Percentiles rank a stretch among this genome's conserved stretches.
These are phyloP conservation scores for rabbit (Oryctolagus cuniculus) DNA, from an alignment of 2,113 vertebrate genomes.

Conservation along the genomic window DNA sequence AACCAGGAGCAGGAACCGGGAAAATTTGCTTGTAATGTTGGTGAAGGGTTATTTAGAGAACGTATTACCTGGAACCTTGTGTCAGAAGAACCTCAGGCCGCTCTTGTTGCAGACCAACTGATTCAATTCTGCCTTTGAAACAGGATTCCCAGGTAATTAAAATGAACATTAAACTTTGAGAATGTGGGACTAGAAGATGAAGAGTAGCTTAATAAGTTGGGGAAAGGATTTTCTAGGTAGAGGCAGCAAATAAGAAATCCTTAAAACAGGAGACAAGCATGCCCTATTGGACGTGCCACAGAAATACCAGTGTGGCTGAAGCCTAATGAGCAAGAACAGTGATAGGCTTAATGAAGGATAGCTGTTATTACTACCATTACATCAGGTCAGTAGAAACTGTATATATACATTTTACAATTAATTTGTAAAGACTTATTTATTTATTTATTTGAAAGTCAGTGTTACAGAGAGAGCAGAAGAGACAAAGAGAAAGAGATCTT, in stretches of 20 bases:
- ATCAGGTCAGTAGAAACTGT: background rate
- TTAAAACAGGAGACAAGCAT: background rate
- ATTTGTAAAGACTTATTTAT: no score
- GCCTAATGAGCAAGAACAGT: background rate
- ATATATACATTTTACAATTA: background rate
- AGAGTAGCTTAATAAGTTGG: background rate
- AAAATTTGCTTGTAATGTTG: background rate
- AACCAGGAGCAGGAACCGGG: background rate
- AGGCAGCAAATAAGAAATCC: background rate
- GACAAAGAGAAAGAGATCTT: no score
- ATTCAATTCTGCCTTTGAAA: background rate
- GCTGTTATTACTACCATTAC: no score
- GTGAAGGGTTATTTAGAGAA: background rate
- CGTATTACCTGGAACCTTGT: background rate
- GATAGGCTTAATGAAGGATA: no score
- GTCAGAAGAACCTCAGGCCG: background rate
- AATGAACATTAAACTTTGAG: background rate
- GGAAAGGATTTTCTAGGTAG: background rate
- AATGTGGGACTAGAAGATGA: background rate
- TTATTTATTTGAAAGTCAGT: no score
- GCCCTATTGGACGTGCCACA: background rate
- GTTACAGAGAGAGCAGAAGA: no score
- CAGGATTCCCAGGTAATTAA: background rate
- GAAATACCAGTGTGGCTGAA: background rate
- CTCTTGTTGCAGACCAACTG: background rate